These are phyloP conservation scores for Cebidichthys violaceus DNA, from an alignment of 2,113 vertebrate genomes.

Conservation along the genomic window DNA sequence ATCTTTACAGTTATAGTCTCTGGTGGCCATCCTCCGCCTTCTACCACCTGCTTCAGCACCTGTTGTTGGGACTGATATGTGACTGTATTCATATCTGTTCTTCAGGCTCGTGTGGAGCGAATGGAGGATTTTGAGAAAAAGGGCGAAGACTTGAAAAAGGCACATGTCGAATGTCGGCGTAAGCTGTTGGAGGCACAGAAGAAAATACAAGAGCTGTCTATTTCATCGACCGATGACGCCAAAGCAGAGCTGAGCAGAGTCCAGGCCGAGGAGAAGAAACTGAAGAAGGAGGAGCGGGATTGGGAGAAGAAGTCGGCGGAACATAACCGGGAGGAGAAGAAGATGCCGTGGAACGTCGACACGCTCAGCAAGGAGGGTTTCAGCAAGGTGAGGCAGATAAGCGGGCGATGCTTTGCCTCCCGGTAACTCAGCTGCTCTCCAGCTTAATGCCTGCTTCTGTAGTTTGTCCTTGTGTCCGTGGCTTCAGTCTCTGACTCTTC, in stretches of 20 bases:
- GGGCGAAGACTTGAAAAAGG: slow-evolving; percentile 87
- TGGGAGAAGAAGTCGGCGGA: slow-evolving; percentile 88
- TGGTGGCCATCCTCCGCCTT: background rate
- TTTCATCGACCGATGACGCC: slow-evolving; percentile 36
- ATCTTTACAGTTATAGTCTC: background rate
- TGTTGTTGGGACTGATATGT: background rate
- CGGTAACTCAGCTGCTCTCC: too few species aligned
- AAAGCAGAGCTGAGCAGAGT: slow-evolving; percentile 83
- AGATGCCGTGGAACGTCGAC: slow-evolving; percentile 96
- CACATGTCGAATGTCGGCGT: slow-evolving; percentile 83
- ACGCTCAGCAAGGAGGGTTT: slow-evolving; percentile 95
- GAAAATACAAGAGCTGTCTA: slow-evolving; percentile 84
- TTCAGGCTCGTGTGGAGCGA: slow-evolving; percentile 92
- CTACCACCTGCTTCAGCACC: background rate
- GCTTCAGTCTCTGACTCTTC: background rate
- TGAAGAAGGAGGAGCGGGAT: slow-evolving; percentile 88
- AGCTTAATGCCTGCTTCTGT: too few species aligned
- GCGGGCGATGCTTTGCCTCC: too few species aligned
- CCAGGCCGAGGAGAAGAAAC: slow-evolving; percentile 87
- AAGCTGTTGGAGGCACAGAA: slow-evolving; percentile 88
- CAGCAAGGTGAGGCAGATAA: slow-evolving; percentile 89
- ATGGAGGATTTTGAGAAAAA: slow-evolving; percentile 94
- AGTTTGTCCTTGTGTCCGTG: background rate
- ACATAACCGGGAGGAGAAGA: slow-evolving; percentile 90
- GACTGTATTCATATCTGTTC: background rate